phyloP scores from a whole-genome alignment of 2,113 vertebrate species.

The Siniperca knerii region DNA sequence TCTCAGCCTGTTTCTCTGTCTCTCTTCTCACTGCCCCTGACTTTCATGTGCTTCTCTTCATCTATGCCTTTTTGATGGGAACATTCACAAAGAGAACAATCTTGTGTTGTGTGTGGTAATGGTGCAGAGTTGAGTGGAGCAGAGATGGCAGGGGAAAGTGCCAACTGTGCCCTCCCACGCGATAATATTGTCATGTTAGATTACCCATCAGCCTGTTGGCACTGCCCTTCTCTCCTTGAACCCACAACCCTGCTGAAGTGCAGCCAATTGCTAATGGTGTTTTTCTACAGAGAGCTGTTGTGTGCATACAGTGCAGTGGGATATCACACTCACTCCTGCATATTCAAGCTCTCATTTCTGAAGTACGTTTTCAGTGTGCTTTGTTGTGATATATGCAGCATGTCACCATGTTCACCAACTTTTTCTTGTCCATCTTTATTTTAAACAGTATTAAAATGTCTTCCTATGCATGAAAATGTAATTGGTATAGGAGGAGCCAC shows the following conservation, averaged over 20 bases:
- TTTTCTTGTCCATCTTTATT: not conserved
- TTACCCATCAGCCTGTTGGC: conserved; percentile 79
- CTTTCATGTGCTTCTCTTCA: conserved; percentile 39
- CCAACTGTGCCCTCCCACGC: conserved; percentile 71
- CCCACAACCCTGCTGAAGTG: conserved; percentile 70
- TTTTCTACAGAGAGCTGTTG: conserved; percentile 65
- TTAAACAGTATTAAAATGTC: not conserved
- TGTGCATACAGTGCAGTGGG: conserved; percentile 30
- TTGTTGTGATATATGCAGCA: conserved; percentile 7
- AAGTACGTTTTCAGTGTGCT: conserved; percentile 31
- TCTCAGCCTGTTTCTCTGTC: not conserved
- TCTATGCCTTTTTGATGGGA: conserved; percentile 47
- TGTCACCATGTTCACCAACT: not conserved
- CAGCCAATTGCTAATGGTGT: conserved; percentile 79
- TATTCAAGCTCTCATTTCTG: conserved; percentile 39
- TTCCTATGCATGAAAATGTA: not conserved
- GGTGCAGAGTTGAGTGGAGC: conserved; percentile 65
- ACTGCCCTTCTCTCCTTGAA: conserved; percentile 75
- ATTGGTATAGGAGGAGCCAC: not conserved
- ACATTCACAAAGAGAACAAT: conserved; percentile 63
- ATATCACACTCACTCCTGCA: conserved; percentile 43
- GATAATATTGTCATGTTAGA: conserved; percentile 80
- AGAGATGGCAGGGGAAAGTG: conserved; percentile 51
- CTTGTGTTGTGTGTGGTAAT: conserved; percentile 59
- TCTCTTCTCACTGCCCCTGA: conserved; percentile 27